These are phyloP conservation scores for Rachycentron canadum DNA, from an alignment of 2,797 vertebrate genomes.

Conservation along the genomic window DNA sequence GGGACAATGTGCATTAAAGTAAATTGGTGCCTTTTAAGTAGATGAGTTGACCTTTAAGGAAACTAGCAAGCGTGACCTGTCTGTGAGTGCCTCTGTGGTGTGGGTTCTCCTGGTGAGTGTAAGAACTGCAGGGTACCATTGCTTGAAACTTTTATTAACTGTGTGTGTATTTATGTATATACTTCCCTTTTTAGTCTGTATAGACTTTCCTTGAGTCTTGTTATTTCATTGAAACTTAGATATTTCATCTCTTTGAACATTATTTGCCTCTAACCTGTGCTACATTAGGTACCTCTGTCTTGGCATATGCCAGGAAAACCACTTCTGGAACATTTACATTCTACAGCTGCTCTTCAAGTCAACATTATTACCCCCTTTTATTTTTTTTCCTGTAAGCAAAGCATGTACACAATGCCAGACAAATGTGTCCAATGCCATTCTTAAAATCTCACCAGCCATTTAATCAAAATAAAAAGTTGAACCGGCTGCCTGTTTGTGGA, in stretches of 20 bases:
- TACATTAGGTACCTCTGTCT: conserved; percentile 35
- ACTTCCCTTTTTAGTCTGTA: conserved; percentile 18
- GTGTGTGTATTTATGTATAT: conserved; percentile 2
- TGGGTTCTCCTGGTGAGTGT: conserved; percentile 80
- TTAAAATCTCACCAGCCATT: conserved; percentile 25
- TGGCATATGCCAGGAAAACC: conserved; percentile 29
- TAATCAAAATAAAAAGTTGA: conserved; percentile 15
- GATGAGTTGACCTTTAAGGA: conserved; percentile 91
- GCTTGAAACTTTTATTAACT: conserved; percentile 77
- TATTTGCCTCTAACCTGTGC: conserved; percentile 26
- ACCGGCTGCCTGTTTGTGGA: conserved; percentile 5
- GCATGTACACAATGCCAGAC: conserved; percentile 24
- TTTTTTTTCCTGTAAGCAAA: conserved; percentile 20
- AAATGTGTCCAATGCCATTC: neutral
- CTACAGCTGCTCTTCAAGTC: conserved; percentile 34
- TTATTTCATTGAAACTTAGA: conserved; percentile 24
- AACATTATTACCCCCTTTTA: conserved; percentile 37
- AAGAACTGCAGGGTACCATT: conserved; percentile 78
- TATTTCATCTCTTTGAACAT: conserved; percentile 31
- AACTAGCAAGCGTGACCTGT: conserved; percentile 85
- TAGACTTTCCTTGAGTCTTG: conserved; percentile 10
- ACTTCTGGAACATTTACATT: conserved; percentile 17
- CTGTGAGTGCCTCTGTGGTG: conserved; percentile 83
- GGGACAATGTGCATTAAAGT: conserved; percentile 86
- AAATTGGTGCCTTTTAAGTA: conserved; percentile 88